Conservation (phyloP, 2,888 invertebrate species). For the Entomobrya proxima region DNA sequence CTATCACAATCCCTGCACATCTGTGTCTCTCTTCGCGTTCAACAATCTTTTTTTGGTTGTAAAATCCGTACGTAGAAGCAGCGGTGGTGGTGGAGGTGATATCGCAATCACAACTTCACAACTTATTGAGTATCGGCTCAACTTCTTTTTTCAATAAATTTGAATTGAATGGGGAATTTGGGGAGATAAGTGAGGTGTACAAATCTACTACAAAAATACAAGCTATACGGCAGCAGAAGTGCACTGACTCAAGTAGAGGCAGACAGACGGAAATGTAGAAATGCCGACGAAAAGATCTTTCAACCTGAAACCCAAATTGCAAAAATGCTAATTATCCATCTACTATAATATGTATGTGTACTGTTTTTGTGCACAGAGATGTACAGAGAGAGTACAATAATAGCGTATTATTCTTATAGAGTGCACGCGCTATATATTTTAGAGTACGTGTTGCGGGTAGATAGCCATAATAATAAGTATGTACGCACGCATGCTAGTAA, state of each 20-base stretch:
- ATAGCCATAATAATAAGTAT: background rate
- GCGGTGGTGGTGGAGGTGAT: no score
- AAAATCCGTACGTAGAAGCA: no score
- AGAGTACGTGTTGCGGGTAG: no score
- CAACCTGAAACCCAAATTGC: slow-evolving; percentile 45
- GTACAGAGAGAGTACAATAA: no score
- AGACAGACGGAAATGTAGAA: background rate
- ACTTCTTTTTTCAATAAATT: background rate
- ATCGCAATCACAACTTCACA: background rate
- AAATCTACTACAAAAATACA: no score
- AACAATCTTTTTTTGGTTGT: no score
- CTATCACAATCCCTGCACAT: no score
- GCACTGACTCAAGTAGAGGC: no score
- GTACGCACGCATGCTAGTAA: background rate
- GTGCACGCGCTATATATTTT: background rate
- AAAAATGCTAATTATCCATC: slow-evolving; percentile 17
- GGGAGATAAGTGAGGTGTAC: no score
- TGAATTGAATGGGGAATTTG: background rate
- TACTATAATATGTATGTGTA: background rate
- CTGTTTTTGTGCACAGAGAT: background rate
- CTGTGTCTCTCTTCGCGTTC: no score
- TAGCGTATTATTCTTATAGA: no score
- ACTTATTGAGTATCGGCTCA: background rate
- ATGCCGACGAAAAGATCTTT: slow-evolving; percentile 40
- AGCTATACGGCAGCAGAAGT: no score